phyloP scores from a whole-genome alignment of 2,888 invertebrate species.

The Drosophila pegasa region DNA sequence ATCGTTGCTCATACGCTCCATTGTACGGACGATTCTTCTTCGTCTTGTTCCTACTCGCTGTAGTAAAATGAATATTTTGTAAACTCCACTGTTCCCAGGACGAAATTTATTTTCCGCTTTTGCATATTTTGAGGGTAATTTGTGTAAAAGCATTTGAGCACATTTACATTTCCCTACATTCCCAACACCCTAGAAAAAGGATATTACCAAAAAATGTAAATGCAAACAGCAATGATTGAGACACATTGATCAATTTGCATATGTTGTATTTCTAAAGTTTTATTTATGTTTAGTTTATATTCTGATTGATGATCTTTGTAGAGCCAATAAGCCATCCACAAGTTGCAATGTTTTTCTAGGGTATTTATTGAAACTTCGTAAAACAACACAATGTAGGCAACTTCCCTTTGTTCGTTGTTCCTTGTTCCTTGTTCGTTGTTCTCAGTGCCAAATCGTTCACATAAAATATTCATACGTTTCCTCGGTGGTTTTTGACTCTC shows the following conservation, averaged over 20 bases:
- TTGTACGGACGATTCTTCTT: slow-evolving; percentile 20
- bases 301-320: background rate
- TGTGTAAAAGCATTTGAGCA: slow-evolving; percentile 55
- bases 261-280: background rate
- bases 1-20: slow-evolving; percentile 63
- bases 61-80: slow-evolving; percentile 64
- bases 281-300: background rate
- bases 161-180: slow-evolving; percentile 10
- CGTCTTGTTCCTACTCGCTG: slow-evolving; percentile 22
- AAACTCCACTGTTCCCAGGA: slow-evolving; percentile 42
- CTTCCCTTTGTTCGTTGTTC: slow-evolving; percentile 29
- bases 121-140: slow-evolving; percentile 74
- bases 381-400: slow-evolving; percentile 18
- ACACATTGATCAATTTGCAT: background rate
- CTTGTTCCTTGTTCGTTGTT: slow-evolving; percentile 25
- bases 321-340: background rate
- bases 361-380: slow-evolving; percentile 24
- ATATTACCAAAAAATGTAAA: background rate
- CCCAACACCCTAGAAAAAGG: slow-evolving; percentile 19
- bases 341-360: slow-evolving; percentile 8
- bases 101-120: slow-evolving; percentile 66
- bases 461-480: slow-evolving; percentile 77
- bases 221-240: background rate
- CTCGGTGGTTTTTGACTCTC: slow-evolving; percentile 69
- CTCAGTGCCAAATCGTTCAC: slow-evolving; percentile 67